Evolutionary conservation across 2,888 invertebrate species (phyloP).

Genomic region (Odontomyia ornata): DNA sequence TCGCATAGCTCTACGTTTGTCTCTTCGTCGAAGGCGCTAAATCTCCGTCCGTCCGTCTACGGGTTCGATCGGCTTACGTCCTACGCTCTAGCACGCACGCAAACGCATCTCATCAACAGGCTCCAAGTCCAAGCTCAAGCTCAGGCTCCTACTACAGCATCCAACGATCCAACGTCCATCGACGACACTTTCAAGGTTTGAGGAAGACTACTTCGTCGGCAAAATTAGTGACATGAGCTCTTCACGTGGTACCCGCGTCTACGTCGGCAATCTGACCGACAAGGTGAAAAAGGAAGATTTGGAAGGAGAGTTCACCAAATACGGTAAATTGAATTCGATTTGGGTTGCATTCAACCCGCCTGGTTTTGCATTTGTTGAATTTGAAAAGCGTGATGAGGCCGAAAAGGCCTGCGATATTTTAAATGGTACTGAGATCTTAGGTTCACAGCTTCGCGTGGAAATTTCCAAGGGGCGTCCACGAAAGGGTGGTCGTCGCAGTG

Average conservation of each 20-base stretch:
- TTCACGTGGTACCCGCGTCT: conserved; percentile 77
- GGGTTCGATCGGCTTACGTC: not conserved
- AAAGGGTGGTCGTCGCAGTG: conserved; percentile 71
- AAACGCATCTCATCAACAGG: not conserved
- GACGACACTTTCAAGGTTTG: not conserved
- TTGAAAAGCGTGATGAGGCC: conserved; percentile 87
- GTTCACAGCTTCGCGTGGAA: conserved; percentile 87
- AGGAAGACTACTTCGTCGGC: not conserved
- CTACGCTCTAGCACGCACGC: not conserved
- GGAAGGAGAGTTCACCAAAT: conserved; percentile 90
- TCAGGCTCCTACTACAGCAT: too few relatives aligned
- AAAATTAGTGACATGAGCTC: conserved; percentile 57
- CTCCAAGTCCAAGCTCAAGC: too few relatives aligned
- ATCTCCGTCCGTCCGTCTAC: conserved; percentile 3
- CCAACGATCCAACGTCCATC: not conserved
- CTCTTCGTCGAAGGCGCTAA: conserved; percentile 16
- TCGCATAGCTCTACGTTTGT: conserved; percentile 24
- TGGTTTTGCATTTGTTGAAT: conserved; percentile 94
- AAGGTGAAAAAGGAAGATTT: conserved; percentile 91
- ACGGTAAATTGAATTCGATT: conserved; percentile 89
- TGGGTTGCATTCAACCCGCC: conserved; percentile 94
- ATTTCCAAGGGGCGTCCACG: conserved; percentile 84
- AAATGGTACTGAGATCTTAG: conserved; percentile 88
- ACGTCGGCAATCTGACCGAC: conserved; percentile 89
- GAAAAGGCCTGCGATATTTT: conserved; percentile 85